These are phyloP conservation scores for Aelia acuminata DNA, from an alignment of 2,888 invertebrate genomes.

Conservation along the genomic window DNA sequence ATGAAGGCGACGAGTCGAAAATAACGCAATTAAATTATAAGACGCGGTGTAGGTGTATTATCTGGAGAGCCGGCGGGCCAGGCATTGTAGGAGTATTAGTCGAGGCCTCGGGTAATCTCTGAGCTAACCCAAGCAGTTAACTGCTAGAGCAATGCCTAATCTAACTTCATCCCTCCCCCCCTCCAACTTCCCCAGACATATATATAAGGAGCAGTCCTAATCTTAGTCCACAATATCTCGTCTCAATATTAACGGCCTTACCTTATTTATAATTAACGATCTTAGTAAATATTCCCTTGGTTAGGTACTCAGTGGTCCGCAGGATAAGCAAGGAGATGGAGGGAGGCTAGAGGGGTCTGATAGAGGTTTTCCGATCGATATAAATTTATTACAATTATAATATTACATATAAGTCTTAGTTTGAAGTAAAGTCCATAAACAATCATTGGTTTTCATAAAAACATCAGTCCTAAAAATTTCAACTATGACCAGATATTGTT, in stretches of 20 bases:
- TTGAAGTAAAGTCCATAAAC: too few species aligned
- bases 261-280: constrained; percentile 48
- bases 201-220: constrained; percentile 53
- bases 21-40: constrained; percentile 59
- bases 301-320: constrained; percentile 12
- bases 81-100: constrained; percentile 51
- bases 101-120: constrained; percentile 47
- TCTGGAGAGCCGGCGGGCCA: constrained; percentile 31
- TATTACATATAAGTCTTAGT: too few species aligned
- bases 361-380: neutral
- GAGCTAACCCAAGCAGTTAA: constrained; percentile 56
- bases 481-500: too few species aligned
- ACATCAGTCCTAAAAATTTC: too few species aligned
- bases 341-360: neutral
- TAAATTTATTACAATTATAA: too few species aligned
- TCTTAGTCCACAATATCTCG: constrained; percentile 25
- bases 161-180: constrained; percentile 47
- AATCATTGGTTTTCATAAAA: too few species aligned
- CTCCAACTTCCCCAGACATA: neutral
- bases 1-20: constrained; percentile 57
- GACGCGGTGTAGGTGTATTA: constrained; percentile 50
- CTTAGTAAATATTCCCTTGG: constrained; percentile 27
- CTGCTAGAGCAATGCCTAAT: constrained; percentile 54
- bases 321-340: neutral
- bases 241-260: constrained; percentile 51